Conservation (phyloP, 2,797 vertebrate genomes). For the Diglossa cyanea region DNA sequence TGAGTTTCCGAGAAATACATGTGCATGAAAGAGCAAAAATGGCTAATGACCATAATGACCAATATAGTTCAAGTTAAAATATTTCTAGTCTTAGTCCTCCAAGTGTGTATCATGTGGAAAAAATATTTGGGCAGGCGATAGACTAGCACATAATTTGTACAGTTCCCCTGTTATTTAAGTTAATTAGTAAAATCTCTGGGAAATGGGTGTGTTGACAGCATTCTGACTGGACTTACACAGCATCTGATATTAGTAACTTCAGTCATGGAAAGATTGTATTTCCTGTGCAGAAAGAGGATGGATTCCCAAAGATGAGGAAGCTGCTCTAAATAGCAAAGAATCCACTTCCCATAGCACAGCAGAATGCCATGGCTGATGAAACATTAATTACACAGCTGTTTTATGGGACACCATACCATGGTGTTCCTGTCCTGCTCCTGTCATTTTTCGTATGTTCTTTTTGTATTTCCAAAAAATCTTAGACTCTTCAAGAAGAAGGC, state of each 20-base stretch:
- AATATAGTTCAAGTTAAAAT: not conserved
- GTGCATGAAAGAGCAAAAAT: not conserved
- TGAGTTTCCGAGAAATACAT: not conserved
- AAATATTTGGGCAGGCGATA: not conserved
- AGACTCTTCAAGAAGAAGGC: not conserved
- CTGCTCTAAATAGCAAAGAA: not conserved
- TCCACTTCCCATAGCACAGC: not conserved
- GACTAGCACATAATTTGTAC: not conserved
- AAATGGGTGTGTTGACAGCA: not conserved
- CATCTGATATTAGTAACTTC: slow-evolving; percentile 27
- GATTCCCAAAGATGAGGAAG: slow-evolving; percentile 38
- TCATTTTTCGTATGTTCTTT: slow-evolving; percentile 6
- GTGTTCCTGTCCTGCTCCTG: not conserved
- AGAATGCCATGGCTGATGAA: not conserved
- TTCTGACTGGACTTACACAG: not conserved
- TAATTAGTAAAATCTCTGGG: slow-evolving; percentile 20
- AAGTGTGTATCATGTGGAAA: not conserved
- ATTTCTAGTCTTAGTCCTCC: not conserved
- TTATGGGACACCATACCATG: not conserved
- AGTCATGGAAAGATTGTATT: slow-evolving; percentile 3
- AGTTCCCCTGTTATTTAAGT: not conserved
- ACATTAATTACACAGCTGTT: not conserved
- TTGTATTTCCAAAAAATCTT: not conserved
- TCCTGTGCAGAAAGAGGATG: slow-evolving; percentile 34
- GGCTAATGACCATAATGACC: not conserved